Evolutionary conservation across 2,888 invertebrate species (phyloP).

Genomic region (Leucozona laternaria): DNA sequence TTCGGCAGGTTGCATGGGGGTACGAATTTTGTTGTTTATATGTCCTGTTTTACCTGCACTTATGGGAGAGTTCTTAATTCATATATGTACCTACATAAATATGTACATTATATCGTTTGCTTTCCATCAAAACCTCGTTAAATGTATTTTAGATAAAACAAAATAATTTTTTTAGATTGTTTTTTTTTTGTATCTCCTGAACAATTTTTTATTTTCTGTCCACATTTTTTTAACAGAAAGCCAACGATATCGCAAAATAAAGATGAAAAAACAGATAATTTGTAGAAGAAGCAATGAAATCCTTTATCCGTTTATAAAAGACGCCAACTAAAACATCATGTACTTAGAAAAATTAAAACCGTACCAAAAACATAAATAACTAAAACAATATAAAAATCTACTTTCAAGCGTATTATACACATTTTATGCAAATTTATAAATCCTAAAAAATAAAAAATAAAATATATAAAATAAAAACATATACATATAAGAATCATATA

Average conservation of each 20-base stretch:
- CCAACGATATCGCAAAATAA: not conserved
- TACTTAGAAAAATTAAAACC: slow-evolving; percentile 65
- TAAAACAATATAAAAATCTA: slow-evolving; percentile 53
- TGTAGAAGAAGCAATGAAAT: not conserved
- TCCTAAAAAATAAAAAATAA: slow-evolving; percentile 44
- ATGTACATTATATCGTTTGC: too few relatives aligned
- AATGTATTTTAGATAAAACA: too few relatives aligned
- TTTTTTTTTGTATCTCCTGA: too few relatives aligned
- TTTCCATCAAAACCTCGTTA: too few relatives aligned
- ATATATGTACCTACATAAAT: too few relatives aligned
- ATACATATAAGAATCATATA: not conserved
- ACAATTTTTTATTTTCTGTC: too few relatives aligned
- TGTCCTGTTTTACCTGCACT: too few relatives aligned
- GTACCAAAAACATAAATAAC: slow-evolving; percentile 60
- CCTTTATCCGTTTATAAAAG: slow-evolving; percentile 23
- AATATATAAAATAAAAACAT: slow-evolving; percentile 26
- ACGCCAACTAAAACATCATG: slow-evolving; percentile 22
- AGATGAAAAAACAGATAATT: not conserved
- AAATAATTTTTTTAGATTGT: too few relatives aligned
- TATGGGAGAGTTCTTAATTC: too few relatives aligned
- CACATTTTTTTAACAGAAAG: too few relatives aligned
- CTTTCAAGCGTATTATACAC: slow-evolving; percentile 75
- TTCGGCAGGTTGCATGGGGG: too few relatives aligned
- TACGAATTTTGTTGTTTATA: too few relatives aligned
- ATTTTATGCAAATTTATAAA: slow-evolving; percentile 56